phyloP scores from a whole-genome alignment of 2,113 vertebrate species.

The Pollimyrus isidori region DNA sequence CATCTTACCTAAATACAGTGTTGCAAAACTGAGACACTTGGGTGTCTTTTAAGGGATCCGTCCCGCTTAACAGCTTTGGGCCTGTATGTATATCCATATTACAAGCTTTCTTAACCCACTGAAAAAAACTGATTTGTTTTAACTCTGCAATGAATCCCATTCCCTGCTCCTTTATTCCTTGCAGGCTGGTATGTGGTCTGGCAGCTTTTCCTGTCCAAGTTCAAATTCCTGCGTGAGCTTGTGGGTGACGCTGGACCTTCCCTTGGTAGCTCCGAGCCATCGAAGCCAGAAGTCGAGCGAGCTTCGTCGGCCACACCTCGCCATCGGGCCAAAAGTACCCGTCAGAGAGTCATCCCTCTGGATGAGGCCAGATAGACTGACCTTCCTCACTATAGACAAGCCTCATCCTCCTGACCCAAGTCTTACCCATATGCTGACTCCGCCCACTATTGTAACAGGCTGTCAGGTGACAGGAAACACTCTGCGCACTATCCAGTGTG shows the following conservation, averaged over 20 bases:
- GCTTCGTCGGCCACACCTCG: conserved; percentile 50
- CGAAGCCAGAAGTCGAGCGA: conserved; percentile 69
- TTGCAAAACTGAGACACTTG: background rate
- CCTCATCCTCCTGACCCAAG: background rate
- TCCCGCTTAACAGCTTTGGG: background rate
- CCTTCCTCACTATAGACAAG: background rate
- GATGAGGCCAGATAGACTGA: conserved; percentile 59
- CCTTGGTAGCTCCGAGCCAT: conserved; percentile 70
- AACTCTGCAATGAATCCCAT: background rate
- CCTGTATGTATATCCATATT: background rate
- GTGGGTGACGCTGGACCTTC: conserved; percentile 84
- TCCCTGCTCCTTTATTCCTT: conserved; percentile 19
- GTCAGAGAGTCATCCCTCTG: conserved; percentile 65
- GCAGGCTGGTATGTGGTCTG: conserved; percentile 98
- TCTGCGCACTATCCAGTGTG: background rate
- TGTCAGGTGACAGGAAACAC: conserved; percentile 27
- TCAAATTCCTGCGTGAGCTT: conserved; percentile 93
- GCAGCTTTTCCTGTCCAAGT: conserved; percentile 96
- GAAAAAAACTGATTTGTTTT: background rate
- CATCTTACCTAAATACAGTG: background rate
- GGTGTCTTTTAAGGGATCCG: background rate
- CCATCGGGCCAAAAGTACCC: conserved; percentile 61
- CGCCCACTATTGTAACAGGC: conserved; percentile 46
- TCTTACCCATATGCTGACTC: conserved; percentile 21
- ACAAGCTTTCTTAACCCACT: background rate